Evolutionary conservation across 2,888 invertebrate species (phyloP), one percentile per base, ranked within the genome.

Genomic region (Cecidostiba fungosa): DNA sequence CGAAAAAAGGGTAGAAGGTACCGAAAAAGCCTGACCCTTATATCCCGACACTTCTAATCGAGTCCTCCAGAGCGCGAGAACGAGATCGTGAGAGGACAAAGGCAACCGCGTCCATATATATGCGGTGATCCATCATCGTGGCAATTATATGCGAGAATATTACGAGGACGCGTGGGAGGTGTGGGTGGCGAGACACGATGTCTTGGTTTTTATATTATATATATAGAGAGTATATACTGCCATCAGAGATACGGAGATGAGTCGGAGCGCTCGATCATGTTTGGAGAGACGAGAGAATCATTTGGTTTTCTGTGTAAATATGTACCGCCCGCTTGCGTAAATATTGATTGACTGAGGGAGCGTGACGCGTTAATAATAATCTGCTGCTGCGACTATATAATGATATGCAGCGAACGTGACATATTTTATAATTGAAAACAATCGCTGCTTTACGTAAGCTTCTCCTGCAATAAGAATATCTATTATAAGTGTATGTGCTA

Each of bases 81-180:
- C n/a, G 66, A 62, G 77, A 69, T 6, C n/a, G 26, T 10, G 59
- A 23, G 39, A 36, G 43, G 43, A 10, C 14, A 73, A 39, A 73
- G 23, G 23, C 23, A 3, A 23, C 85, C 76, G 62, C 87, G 70
- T 62, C 78, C 1, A 47, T 6, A n/a, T 6, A 16, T 16, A 6
- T 3, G 50, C 54, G 84, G 88, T 89, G 89, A 91, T 91, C 91
- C 90, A 90, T 91, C 91, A 91, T 91, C 89, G 90, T 89, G 91
- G 91, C 90, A 91, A 91, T 91, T 91, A 91, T 89, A 88, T 82
- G 81, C 54, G 70, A 66, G 80, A n/a, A 29, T 36, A n/a, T n/a
- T n/a, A 29, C 19, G 62, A 23, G 86, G 80, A 54, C 74, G 86
- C 89, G 91, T 90, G 89, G 91, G 89, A 88, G 91, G 90, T 89